Evolutionary conservation across 2,888 invertebrate species (phyloP), one percentile per base, ranked within the genome.

Genomic region (Amphipoea oculea): DNA sequence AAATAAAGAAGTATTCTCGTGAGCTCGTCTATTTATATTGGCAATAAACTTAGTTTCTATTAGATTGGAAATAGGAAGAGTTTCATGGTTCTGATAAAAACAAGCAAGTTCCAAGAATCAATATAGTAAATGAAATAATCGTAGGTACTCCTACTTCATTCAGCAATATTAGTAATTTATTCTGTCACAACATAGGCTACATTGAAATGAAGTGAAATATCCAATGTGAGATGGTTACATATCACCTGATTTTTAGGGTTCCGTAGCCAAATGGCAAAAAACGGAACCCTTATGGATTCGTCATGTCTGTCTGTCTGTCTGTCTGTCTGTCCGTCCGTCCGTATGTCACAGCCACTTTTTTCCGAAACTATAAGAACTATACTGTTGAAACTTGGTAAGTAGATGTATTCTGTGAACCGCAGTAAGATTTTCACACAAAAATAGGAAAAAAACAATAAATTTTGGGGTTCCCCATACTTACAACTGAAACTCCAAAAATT

Each of bases 1-100:
- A 69, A 86, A 80, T 79, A 72, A 60, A 86, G 75, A 69, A 36
- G n/a, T 74, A 69, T 78, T 83, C 65, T 63, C 42, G 72, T 65
- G 40, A 71, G 42, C 68, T 76, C 63, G 73, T 82, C 20, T 42
- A 67, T 83, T 70, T 73, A 71, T 65, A 76, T 81, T 81, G 70
- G 73, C 66, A 71, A 66, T 79, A 51, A 85, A 79, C 40, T 62
- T 72, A 79, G 74, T 76, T 84, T 78, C 69, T 72, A 57, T 74
- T 23, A 76, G 6, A 74, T 76, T 45, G 17, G 9, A n/a, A 67
- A 57, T 17, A 62, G 72, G 40, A 76, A 54, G 40, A 65, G 20
- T 23, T 65, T 54, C 14, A n/a, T 54, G 48, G 62, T 69, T 29
- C 48, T 60, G 14, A 66, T 36, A 79, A 76, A 54, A 40, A 9